Percentiles rank a stretch among this genome's conserved stretches.
These are phyloP conservation scores for Ophion costatus DNA, from an alignment of 2,888 invertebrate species.

Conservation along the genomic window DNA sequence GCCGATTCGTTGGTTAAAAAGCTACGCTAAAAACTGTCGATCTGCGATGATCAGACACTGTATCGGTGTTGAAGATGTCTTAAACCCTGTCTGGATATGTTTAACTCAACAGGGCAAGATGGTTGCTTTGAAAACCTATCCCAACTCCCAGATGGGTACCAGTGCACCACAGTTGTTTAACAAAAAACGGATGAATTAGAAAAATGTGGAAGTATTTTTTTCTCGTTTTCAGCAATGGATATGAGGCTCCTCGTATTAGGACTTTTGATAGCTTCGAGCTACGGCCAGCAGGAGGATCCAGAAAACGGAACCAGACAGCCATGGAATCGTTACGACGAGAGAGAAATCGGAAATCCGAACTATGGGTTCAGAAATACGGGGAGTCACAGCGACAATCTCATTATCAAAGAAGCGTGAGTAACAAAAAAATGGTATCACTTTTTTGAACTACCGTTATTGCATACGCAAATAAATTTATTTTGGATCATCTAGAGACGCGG, in stretches of 20 bases:
- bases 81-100: no score
- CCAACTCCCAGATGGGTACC: no score
- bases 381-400: slow-evolving; percentile 72
- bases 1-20: no score
- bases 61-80: no score
- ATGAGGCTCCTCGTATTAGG: slow-evolving; percentile 75
- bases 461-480: neutral
- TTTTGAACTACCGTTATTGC: no score
- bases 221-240: slow-evolving; percentile 51
- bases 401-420: slow-evolving; percentile 80
- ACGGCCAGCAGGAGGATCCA: slow-evolving; percentile 71
- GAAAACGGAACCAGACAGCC: slow-evolving; percentile 73
- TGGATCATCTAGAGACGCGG: no score
- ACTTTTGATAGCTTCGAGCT: slow-evolving; percentile 70
- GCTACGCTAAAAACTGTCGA: no score
- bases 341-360: slow-evolving; percentile 51
- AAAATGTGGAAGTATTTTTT: neutral
- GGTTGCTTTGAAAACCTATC: no score
- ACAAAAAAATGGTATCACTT: no score
- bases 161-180: neutral
- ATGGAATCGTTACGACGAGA: slow-evolving; percentile 74
- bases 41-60: no score
- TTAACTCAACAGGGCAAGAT: no score
- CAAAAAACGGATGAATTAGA: no score
- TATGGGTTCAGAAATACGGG: slow-evolving; percentile 63